Percentiles rank a stretch among this genome's conserved stretches.
phyloP scores from a whole-genome alignment of 1,140 invertebrate genomes.

The Popillia japonica region DNA sequence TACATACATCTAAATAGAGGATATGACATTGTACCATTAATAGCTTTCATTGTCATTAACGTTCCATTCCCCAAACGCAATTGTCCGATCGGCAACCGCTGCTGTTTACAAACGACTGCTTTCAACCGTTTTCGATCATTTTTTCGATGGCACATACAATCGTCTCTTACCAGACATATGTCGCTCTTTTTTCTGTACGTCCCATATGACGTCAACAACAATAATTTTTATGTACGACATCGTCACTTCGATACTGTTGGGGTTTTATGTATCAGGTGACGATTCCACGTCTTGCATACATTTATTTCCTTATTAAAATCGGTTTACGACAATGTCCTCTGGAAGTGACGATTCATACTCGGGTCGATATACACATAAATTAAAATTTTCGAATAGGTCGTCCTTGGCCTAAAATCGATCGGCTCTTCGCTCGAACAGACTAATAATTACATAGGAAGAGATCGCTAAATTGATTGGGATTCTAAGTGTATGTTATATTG shows the following conservation, averaged over 20 bases:
- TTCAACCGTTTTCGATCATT: background rate
- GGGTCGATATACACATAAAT: slow-evolving; percentile 31
- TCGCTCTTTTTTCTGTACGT: background rate
- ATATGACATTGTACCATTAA: slow-evolving; percentile 27
- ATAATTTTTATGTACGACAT: slow-evolving; percentile 26
- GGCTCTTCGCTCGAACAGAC: background rate
- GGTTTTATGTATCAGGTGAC: background rate
- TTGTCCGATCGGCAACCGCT: background rate
- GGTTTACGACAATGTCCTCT: slow-evolving; percentile 16
- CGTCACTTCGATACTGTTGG: background rate
- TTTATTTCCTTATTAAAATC: slow-evolving; percentile 29
- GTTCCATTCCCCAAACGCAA: slow-evolving; percentile 8
- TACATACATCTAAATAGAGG: background rate
- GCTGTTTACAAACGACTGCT: slow-evolving; percentile 20
- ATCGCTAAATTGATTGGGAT: slow-evolving; percentile 11
- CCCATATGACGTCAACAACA: slow-evolving; percentile 21
- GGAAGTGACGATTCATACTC: background rate
- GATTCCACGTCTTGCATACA: background rate
- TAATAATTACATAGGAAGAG: slow-evolving; percentile 10
- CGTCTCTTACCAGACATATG: background rate
- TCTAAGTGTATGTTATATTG: background rate
- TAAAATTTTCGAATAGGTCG: background rate
- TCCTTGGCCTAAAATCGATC: slow-evolving; percentile 23
- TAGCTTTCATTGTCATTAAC: slow-evolving; percentile 32
- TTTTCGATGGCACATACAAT: background rate